Base-by-base conservation (phyloP, 1,140 invertebrate genomes). In the Diorhabda carinulata region DNA sequence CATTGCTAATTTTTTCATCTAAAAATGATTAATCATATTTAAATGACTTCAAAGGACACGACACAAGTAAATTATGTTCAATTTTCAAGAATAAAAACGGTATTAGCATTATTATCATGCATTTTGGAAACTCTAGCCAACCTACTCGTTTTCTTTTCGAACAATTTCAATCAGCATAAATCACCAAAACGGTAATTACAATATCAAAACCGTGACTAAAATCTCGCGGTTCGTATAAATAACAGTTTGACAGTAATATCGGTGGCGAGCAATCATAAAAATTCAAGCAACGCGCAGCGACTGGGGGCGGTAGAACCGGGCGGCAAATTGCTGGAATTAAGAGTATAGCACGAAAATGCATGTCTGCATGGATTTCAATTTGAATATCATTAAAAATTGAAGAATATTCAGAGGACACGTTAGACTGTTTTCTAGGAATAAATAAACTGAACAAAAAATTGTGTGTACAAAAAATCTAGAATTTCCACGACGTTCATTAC, bases 91-190 rank as follows among this genome's bases (percentile, higher is more conserved):
- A 25, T 25, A 25, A 25, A 25, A 25, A 25, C 2, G 25, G 25
- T 52, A 52, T 52, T 52, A 52, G 47, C 47, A 52, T 52, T 52
- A 52, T 52, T 52, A 52, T 52, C 6, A 52, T 6, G 47, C n/a
- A n/a, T 52, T 52, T 52, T 52, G 47, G 47, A 52, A 52, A n/a
- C 47, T 8, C 6, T n/a, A n/a, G n/a, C 6, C 47, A 8, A 52
- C 47, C 47, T 52, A 52, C 47, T 52, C 47, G n/a, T 52, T 52
- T 52, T 52, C 47, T 52, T 52, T 52, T 52, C 47, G 6, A 52
- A 52, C 47, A 52, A n/a, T 52, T 52, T 52, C 47, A 52, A 52
- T 52, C 47, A 52, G 47, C 47, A 52, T 52, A 52, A 52, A 52
- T 52, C 47, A 52, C 47, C 47, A n/a, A 52, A 52, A 52, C 47